Evolutionary conservation across 2,797 vertebrate genomes (phyloP), one percentile per base, ranked within the genome.

Genomic region (Dallia pectoralis): DNA sequence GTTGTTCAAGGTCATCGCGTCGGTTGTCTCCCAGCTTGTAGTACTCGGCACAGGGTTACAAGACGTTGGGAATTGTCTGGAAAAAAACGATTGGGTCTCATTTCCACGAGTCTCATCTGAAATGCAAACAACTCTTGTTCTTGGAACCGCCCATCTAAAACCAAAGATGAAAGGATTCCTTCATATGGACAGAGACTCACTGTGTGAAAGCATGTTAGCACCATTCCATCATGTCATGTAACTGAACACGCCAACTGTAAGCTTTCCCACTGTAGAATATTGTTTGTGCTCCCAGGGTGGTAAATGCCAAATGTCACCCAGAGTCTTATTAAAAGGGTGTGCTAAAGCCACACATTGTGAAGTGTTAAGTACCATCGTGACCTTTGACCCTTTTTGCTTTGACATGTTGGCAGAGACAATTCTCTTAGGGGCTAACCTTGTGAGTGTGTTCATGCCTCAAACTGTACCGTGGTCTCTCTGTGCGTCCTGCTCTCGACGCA

Each of bases 111-210:
- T 9, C 69, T 44, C n/a, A 67, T 80, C 65, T 86, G 74, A 87
- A 87, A 83, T 79, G 77, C 84, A 83, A n/a, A 5, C 77, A 82
- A 61, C 73, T 84, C 85, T 86, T 87, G 80, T 85, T 87, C 81
- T 82, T 51, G 48, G 67, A 56, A 64, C 77, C 71, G 53, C 70
- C 47, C 32, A 14, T 19, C 48, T 62, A 3, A 33, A 9, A 14
- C 61, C 29, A 63, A 18, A 32, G 29, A 44, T 27, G 12, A 72
- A 77, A 74, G 67, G 48, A 65, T 72, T 71, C 81, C 78, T 85
- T 77, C 75, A 47, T 53, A 1, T 56, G 32, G 49, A 70, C 49
- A n/a, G n/a, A n/a, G n/a, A n/a, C n/a, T n/a, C n/a, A n/a, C n/a
- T n/a, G n/a, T n/a, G n/a, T n/a, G n/a, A n/a, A n/a, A n/a, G n/a